Conservation (phyloP, 2,113 vertebrate species). For the Mohoua ochrocephala region DNA sequence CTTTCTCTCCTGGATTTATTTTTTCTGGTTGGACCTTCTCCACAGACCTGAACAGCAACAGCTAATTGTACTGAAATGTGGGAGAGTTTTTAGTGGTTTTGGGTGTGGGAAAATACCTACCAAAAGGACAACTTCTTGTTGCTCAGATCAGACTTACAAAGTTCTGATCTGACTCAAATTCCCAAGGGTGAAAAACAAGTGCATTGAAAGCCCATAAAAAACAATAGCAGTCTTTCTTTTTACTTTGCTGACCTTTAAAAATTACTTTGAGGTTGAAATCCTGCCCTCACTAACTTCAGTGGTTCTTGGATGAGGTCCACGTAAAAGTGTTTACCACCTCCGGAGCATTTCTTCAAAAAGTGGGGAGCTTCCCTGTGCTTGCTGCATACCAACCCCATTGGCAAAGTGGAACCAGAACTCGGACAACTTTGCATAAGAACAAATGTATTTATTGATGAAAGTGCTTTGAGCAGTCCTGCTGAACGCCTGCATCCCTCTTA, state of each 20-base stretch:
- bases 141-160: not conserved
- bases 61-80: slow-evolving; percentile 8
- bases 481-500: not conserved
- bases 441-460: not conserved
- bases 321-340: not conserved
- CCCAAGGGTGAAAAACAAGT: slow-evolving; percentile 2
- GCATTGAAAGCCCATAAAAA: not conserved
- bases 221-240: not conserved
- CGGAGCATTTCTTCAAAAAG: not conserved
- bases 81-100: slow-evolving; percentile 8
- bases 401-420: not conserved
- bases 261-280: not conserved
- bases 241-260: not conserved
- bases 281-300: not conserved
- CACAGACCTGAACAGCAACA: not conserved
- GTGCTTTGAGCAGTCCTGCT: not conserved
- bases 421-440: not conserved
- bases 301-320: not conserved
- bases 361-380: not conserved
- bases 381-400: not conserved
- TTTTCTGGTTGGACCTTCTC: slow-evolving; percentile 9
- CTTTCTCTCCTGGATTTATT: not conserved
- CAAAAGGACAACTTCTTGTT: not conserved
- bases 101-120: slow-evolving; percentile 15
- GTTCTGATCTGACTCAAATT: not conserved